These are phyloP conservation scores for Odontamblyopus lacepedii DNA, from an alignment of 2,797 vertebrate genomes.

Conservation along the genomic window DNA sequence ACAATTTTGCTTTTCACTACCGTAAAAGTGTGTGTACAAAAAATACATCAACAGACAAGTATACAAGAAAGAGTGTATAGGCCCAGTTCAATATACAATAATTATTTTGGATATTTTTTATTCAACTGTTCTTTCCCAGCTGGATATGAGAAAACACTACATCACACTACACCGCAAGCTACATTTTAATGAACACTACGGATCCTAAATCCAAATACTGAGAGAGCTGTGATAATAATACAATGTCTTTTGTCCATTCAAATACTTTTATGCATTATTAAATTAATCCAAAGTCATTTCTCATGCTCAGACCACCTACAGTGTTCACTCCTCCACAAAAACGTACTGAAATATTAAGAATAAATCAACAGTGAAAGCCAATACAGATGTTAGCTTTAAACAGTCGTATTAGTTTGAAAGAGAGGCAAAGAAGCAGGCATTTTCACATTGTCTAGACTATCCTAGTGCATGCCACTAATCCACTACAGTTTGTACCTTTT, in stretches of 20 bases:
- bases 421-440: constrained; percentile 53
- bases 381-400: constrained; percentile 41
- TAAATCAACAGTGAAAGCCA: constrained; percentile 26
- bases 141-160: no score
- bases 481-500: constrained; percentile 85
- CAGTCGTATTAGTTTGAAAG: constrained; percentile 48
- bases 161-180: no score
- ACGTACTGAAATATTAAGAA: not conserved
- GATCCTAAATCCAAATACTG: no score
- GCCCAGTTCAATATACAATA: no score
- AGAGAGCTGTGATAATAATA: not conserved
- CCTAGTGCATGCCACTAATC: constrained; percentile 41
- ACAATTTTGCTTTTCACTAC: no score
- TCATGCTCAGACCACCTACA: constrained; percentile 9
- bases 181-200: not conserved
- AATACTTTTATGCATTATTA: not conserved
- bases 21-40: no score
- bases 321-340: constrained; percentile 6
- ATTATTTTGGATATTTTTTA: no score
- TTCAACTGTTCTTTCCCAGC: no score
- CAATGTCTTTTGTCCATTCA: not conserved
- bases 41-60: no score
- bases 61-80: no score
- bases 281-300: not conserved
- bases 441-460: constrained; percentile 34